phyloP scores from a whole-genome alignment of 1,140 invertebrate genomes.

The Liolophura sinensis region DNA sequence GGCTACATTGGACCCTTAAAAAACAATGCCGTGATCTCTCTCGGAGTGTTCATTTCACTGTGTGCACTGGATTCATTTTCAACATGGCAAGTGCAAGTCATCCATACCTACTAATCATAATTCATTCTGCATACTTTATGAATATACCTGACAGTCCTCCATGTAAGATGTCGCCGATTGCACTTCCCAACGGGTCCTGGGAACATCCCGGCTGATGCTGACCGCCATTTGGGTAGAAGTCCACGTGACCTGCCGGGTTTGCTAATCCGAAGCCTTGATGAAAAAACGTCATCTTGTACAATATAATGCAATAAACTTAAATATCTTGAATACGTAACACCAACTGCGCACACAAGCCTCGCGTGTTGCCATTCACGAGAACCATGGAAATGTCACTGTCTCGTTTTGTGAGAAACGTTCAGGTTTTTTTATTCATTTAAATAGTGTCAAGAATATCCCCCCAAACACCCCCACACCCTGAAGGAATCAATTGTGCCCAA shows the following conservation, averaged over 20 bases:
- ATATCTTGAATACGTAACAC: not conserved
- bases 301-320: not conserved
- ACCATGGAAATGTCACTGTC: too few relatives aligned
- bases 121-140: too few relatives aligned
- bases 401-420: too few relatives aligned
- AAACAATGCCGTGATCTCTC: not conserved
- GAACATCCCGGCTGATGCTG: slow-evolving; percentile 51
- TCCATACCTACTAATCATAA: not conserved
- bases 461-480: too few relatives aligned
- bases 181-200: slow-evolving; percentile 21
- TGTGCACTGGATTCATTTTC: not conserved
- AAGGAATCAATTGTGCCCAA: too few relatives aligned
- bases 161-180: slow-evolving; percentile 8
- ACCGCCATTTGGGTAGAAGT: slow-evolving; percentile 72
- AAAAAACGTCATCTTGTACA: too few relatives aligned
- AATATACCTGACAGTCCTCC: slow-evolving; percentile 6
- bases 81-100: not conserved
- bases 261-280: slow-evolving; percentile 69
- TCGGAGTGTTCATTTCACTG: not conserved
- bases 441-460: too few relatives aligned
- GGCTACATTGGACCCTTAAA: too few relatives aligned
- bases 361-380: not conserved
- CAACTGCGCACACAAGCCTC: not conserved
- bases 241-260: slow-evolving; percentile 88
- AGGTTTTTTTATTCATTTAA: too few relatives aligned